These are phyloP conservation scores for Limnephilus lunatus DNA, from an alignment of 2,888 invertebrate genomes.

Conservation along the genomic window DNA sequence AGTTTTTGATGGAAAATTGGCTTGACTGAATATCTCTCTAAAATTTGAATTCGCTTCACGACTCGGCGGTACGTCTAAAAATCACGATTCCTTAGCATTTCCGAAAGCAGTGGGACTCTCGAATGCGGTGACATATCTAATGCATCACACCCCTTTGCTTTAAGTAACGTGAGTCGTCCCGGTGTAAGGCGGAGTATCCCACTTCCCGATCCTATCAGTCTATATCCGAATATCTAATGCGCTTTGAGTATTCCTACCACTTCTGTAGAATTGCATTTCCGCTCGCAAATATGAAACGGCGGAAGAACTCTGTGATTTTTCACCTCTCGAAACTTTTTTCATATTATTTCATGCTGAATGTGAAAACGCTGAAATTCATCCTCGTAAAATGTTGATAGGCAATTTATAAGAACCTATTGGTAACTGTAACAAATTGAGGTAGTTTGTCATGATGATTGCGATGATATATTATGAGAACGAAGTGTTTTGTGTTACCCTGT, in stretches of 20 bases:
- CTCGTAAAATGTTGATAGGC: neutral
- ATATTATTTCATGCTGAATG: neutral
- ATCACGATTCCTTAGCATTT: neutral
- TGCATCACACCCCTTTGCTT: conserved; percentile 10
- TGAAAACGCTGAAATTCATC: neutral
- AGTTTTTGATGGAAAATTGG: neutral
- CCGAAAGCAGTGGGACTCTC: neutral
- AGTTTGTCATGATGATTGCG: no score
- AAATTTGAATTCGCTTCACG: neutral
- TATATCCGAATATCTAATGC: neutral
- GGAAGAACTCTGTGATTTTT: neutral
- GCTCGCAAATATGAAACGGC: neutral
- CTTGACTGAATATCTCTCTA: neutral
- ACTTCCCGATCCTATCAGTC: neutral
- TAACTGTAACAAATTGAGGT: no score
- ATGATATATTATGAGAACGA: no score
- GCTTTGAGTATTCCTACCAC: conserved; percentile 9
- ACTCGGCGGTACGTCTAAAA: neutral
- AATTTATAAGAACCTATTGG: neutral
- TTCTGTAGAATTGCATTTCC: conserved; percentile 14
- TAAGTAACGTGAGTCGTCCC: neutral
- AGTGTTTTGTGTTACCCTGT: no score
- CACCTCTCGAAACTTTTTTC: neutral
- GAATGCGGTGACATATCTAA: conserved; percentile 1
- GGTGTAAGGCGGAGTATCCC: neutral